Base-by-base conservation (phyloP, 2,888 invertebrate genomes). In the Dyspetes luteomarginatus region DNA sequence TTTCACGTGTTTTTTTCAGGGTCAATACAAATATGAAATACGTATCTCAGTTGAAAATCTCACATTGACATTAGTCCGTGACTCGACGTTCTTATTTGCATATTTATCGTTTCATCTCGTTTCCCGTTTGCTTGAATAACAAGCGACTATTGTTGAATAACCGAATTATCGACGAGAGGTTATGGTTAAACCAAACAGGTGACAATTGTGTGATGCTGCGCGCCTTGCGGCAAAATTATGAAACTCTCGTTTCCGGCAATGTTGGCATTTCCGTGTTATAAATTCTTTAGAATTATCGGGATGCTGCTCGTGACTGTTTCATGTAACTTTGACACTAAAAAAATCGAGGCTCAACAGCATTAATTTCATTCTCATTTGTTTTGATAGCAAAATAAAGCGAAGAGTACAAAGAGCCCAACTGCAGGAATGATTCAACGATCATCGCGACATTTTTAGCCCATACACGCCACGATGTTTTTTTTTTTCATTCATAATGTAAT, bases 81-180 rank as follows among this genome's bases (percentile, higher is more conserved):
- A 55, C n/a, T 22, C 30, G 3, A 36, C 30, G 28, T 9, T 2
- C 17, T 12, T 36, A 58, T 26, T 58, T 1, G 7, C 7, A 12
- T 58, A 48, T 65, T 77, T 67, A 4, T 19, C 22, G 64, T 50
- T 41, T 60, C 7, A 7, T 52, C 72, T 52, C 24, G 36, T 36
- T 52, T 48, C 5, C 7, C 50, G 41, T 62, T 24, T 0, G 9
- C 12, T 60, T 41, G 9, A 56, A 69, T 22, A 30, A 58, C 58
- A 48, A 45, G n/a, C 12, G 12, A 36, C 36, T 71, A 58, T 60
- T 12, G 60, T 41, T 7, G 52, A 19, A 24, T 5, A 17, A 55
- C 17, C 41, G 26, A 43, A 64, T 43, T 26, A 41, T 26, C 41
- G 41, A 26, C 26, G 17, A 48, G 41, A 73, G 73, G 73, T 73